A percentile compares a stretch with the other conserved stretches of the same genome.
Evolutionary conservation across 2,113 vertebrate genomes (phyloP).

Genomic region (Nicator chloris): DNA sequence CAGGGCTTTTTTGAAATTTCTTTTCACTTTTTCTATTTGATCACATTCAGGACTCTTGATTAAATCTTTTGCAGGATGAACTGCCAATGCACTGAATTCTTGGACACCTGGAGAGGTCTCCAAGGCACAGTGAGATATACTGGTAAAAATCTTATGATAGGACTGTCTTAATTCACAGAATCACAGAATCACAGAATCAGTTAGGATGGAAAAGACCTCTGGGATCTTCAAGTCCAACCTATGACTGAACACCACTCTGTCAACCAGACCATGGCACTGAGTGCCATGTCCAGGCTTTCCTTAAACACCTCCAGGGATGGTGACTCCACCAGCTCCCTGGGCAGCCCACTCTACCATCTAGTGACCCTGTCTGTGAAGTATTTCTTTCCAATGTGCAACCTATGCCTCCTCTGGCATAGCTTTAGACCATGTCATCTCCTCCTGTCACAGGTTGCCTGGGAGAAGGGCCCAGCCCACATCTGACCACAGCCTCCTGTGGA

Average conservation of each 20-base stretch:
- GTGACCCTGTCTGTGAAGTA: background rate
- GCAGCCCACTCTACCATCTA: background rate
- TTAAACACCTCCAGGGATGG: background rate
- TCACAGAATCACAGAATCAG: background rate
- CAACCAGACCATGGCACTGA: background rate
- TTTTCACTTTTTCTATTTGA: background rate
- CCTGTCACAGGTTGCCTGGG: background rate
- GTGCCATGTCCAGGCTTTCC: rapidly evolving
- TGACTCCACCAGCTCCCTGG: background rate
- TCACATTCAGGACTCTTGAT: background rate
- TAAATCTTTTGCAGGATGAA: background rate
- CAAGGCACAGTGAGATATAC: background rate
- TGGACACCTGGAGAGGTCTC: background rate
- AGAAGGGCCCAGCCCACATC: background rate
- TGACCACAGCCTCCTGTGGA: background rate
- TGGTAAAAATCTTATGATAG: background rate
- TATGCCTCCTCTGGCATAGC: background rate
- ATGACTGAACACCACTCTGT: background rate
- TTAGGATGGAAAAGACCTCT: background rate
- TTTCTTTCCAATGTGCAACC: background rate
- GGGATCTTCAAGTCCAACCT: background rate
- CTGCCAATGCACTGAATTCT: background rate
- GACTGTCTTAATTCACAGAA: background rate
- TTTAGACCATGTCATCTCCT: background rate
- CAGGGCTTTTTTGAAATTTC: background rate